Conservation (phyloP, 2,888 invertebrate species). For the Cybosia mesomella region DNA sequence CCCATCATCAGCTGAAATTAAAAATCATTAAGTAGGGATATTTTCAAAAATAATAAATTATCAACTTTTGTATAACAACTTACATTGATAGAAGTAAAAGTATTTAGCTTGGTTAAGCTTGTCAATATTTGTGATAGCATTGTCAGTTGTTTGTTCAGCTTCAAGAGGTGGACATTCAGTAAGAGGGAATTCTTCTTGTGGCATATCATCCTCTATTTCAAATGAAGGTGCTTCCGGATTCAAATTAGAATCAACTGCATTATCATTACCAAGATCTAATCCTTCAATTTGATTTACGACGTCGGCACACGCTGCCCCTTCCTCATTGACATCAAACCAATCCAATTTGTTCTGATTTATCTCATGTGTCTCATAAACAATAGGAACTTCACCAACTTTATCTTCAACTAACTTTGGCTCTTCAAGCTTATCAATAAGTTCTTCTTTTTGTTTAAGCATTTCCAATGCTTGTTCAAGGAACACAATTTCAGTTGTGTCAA, state of each 20-base stretch:
- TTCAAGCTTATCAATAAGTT: conserved; percentile 60
- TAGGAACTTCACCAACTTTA: conserved; percentile 55
- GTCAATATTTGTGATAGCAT: conserved; percentile 68
- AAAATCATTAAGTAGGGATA: background rate
- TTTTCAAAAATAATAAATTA: conserved; percentile 4
- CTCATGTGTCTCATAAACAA: conserved; percentile 70
- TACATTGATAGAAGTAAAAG: conserved; percentile 95
- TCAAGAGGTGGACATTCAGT: conserved; percentile 57
- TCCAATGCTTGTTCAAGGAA: conserved; percentile 94
- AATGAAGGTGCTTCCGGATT: conserved; percentile 77
- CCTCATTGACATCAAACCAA: conserved; percentile 79
- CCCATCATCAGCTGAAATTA: conserved; percentile 92
- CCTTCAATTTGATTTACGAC: conserved; percentile 64
- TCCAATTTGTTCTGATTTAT: conserved; percentile 71
- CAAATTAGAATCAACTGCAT: conserved; percentile 60
- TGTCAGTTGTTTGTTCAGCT: conserved; percentile 55
- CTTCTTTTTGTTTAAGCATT: conserved; percentile 87
- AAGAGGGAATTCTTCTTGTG: conserved; percentile 68
- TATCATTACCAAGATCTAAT: conserved; percentile 48
- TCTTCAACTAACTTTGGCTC: conserved; percentile 55
- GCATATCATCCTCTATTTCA: conserved; percentile 61
- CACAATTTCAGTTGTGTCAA: conserved; percentile 93
- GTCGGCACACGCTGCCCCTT: conserved; percentile 73
- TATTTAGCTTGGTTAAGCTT: conserved; percentile 85
- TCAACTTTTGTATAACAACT: conserved; percentile 18